Evolutionary conservation across 2,888 invertebrate species (phyloP), one percentile per base, ranked within the genome.

Genomic region (Drosophila demipolita): DNA sequence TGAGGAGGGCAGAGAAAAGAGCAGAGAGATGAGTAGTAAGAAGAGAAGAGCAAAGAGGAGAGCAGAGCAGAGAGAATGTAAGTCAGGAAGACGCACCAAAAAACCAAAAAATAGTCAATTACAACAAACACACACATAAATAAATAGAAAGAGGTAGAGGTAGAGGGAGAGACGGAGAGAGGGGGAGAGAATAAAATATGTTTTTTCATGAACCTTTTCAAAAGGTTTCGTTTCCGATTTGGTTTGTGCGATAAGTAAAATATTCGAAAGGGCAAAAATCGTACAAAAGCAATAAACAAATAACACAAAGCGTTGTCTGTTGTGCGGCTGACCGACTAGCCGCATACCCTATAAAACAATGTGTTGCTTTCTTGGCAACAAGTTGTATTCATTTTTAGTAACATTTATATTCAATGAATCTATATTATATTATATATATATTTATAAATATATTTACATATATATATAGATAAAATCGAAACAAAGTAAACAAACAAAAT

Each of bases 21-120:
- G 36, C 15, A 15, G 15, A 15, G 36, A 17, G 26, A 26, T 26
- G 26, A 26, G 26, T 5, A 26, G 26, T 5, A 0, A 5, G 26
- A 26, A 26, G 36, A 8, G 38, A 17, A 17, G 38, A 38, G 38
- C 17, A 38, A 29, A 40, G 49, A n/a, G 6, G 33, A 48, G 36
- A 8, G 38, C 7, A 17, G 36, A 38, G 36, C 36, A 38, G 32
- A 40, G 52, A n/a, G 6, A 52, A 33, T 9, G 9, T 9, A 26
- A 38, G 36, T 52, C 11, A 32, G 32, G n/a, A 0, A 4, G 8
- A 5, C n/a, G 17, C 32, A 7, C 20, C 38, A 11, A 60, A 60
- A 58, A 52, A 42, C 42, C 57, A 35, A 83, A 87, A 83, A 83
- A 71, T 81, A 84, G 71, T 73, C 87, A 87, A 87, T 81, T 83